phyloP scores from a whole-genome alignment of 2,113 vertebrate species.

The Seriola quinqueradiata region DNA sequence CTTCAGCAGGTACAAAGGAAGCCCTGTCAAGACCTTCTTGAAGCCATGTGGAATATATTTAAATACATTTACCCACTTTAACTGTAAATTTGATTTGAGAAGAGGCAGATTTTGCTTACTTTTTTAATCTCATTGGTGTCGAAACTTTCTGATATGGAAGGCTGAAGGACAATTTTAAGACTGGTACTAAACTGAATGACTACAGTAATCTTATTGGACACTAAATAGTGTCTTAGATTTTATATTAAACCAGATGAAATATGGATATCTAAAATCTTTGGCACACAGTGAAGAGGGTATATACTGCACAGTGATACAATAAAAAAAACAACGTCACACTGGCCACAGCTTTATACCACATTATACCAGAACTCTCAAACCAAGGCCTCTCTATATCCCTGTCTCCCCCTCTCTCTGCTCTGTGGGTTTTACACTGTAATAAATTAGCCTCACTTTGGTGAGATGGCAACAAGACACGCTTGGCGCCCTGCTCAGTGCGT shows the following conservation, averaged over 20 bases:
- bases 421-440: conserved; percentile 76
- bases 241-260: conserved; percentile 37
- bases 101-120: conserved; percentile 16
- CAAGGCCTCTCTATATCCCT: conserved; percentile 66
- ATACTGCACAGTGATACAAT: conserved; percentile 36
- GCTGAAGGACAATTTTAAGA: conserved; percentile 3
- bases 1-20: conserved; percentile 61
- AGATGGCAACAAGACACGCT: conserved; percentile 76
- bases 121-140: conserved; percentile 48
- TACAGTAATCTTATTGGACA: conserved; percentile 12
- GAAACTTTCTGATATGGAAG: conserved; percentile 38
- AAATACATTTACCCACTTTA: conserved; percentile 59
- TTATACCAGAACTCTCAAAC: conserved; percentile 51
- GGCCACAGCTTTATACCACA: conserved; percentile 61
- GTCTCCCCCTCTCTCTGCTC: conserved; percentile 46
- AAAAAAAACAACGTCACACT: conserved; percentile 55
- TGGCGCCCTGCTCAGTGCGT: conserved; percentile 65
- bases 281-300: not conserved
- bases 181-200: conserved; percentile 12
- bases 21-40: conserved; percentile 56
- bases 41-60: conserved; percentile 68
- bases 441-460: conserved; percentile 81
- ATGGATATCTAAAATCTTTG: conserved; percentile 31
- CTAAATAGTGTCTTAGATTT: conserved; percentile 30
- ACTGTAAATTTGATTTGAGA: conserved; percentile 53